phyloP scores from a whole-genome alignment of 2,113 vertebrate genomes.

The Mustela lutreola region DNA sequence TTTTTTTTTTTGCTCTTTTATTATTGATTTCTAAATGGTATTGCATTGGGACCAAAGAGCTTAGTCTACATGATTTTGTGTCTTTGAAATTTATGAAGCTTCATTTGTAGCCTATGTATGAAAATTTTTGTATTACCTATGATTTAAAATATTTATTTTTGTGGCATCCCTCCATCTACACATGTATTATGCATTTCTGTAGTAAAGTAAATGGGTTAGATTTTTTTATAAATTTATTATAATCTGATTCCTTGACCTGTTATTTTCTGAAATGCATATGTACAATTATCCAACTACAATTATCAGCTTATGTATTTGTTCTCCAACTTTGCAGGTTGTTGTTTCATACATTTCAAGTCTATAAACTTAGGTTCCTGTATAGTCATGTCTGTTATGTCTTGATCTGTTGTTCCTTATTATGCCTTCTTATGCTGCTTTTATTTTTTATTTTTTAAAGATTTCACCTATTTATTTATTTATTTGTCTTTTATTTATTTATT shows the following conservation, averaged over 20 bases:
- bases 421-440: background rate
- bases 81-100: background rate
- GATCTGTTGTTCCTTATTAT: background rate
- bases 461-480: too few relatives aligned
- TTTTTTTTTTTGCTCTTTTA: too few relatives aligned
- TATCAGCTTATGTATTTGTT: background rate
- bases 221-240: background rate
- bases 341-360: background rate
- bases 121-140: background rate
- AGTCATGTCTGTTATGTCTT: background rate
- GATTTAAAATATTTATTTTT: background rate
- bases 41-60: background rate
- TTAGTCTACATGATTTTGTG: background rate
- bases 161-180: background rate
- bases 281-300: background rate
- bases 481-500: too few relatives aligned
- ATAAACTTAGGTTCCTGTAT: background rate
- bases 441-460: too few relatives aligned
- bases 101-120: background rate
- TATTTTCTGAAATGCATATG: background rate
- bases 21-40: slow-evolving; percentile 3
- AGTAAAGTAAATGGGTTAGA: background rate
- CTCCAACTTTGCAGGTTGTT: background rate
- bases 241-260: background rate
- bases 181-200: background rate